These are phyloP conservation scores for Lamprotornis superbus DNA, from an alignment of 2,113 vertebrate genomes.

Conservation along the genomic window DNA sequence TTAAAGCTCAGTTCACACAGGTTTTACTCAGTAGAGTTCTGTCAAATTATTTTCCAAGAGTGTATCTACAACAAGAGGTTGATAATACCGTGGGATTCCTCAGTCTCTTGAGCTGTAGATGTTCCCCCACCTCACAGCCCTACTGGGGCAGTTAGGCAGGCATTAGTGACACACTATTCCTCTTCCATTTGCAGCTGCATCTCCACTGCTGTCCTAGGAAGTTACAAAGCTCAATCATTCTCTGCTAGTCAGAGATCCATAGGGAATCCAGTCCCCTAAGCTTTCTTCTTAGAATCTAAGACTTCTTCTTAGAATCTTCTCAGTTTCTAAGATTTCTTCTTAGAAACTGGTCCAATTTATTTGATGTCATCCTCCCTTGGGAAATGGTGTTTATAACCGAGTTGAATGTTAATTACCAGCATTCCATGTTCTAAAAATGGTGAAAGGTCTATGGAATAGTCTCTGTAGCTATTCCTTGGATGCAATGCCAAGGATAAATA, in stretches of 20 bases:
- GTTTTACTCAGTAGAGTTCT: not conserved
- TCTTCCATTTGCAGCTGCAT: not conserved
- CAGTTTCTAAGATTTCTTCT: not conserved
- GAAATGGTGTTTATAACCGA: not conserved
- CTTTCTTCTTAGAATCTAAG: not conserved
- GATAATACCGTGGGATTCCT: not conserved
- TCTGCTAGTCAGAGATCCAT: not conserved
- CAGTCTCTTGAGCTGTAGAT: not conserved
- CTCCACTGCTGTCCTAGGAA: not conserved
- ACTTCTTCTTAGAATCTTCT: no score
- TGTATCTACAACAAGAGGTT: not conserved
- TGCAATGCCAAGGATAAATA: conserved; percentile 38
- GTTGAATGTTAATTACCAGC: conserved; percentile 31
- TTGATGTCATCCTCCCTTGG: not conserved
- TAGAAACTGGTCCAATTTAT: conserved; percentile 16
- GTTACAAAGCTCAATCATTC: not conserved
- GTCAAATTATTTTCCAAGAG: not conserved
- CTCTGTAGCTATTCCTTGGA: not conserved
- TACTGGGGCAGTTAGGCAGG: not conserved
- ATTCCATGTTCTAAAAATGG: conserved; percentile 49
- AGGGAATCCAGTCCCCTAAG: not conserved
- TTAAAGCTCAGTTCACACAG: not conserved
- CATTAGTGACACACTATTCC: rapidly evolving
- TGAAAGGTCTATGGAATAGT: conserved; percentile 19
- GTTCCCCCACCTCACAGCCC: not conserved